These are phyloP conservation scores for Brienomyrus brachyistius DNA, from an alignment of 2,113 vertebrate genomes.

Conservation along the genomic window DNA sequence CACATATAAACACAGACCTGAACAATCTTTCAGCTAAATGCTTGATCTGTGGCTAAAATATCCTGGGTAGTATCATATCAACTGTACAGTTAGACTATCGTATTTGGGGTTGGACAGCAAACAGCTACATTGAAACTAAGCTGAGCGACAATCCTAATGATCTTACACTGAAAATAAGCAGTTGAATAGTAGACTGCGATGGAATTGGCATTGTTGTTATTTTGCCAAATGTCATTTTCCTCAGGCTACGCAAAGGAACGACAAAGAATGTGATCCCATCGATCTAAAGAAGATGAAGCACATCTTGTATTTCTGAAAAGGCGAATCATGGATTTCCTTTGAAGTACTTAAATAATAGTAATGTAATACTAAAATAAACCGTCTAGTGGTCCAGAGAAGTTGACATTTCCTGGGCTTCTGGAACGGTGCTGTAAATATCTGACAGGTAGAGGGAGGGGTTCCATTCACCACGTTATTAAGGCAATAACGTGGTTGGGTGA, in stretches of 20 bases:
- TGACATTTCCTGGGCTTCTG: background rate
- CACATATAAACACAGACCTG: background rate
- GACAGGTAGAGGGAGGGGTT: background rate
- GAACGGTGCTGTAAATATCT: background rate
- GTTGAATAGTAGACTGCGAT: background rate
- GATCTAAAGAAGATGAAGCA: background rate
- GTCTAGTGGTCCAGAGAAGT: background rate
- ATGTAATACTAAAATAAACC: background rate
- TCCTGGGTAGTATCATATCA: constrained; percentile 11
- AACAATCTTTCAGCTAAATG: background rate
- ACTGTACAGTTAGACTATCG: background rate
- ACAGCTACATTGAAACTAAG: background rate
- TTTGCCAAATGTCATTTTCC: background rate
- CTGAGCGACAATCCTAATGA: background rate
- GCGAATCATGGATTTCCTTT: background rate
- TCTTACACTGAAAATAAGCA: background rate
- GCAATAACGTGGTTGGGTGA: background rate
- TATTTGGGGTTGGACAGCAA: background rate
- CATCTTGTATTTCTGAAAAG: background rate
- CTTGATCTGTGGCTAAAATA: background rate
- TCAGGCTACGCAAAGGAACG: background rate
- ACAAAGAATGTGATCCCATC: background rate
- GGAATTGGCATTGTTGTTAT: background rate
- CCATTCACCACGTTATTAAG: background rate
- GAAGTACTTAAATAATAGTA: background rate